These are phyloP conservation scores for Chrysochloris asiatica DNA, from an alignment of 2,113 vertebrate genomes.

Conservation along the genomic window DNA sequence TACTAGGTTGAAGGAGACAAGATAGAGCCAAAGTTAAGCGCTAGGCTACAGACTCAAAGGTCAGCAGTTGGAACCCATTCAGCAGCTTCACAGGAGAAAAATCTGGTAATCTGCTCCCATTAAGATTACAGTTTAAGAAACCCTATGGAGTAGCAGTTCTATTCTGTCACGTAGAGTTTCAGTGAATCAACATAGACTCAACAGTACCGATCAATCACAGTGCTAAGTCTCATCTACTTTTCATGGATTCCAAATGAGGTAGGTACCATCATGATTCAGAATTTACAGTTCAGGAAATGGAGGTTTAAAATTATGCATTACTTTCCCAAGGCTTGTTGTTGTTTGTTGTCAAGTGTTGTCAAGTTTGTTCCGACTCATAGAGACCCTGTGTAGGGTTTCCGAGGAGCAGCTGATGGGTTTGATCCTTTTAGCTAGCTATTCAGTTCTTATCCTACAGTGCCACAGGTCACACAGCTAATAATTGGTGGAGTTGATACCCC, in stretches of 20 bases:
- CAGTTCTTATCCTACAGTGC: too few species aligned
- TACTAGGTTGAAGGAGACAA: background rate
- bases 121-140: background rate
- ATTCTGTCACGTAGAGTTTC: background rate
- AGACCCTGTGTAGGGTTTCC: too few species aligned
- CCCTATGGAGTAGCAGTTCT: background rate
- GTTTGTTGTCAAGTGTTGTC: too few species aligned
- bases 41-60: background rate
- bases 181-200: background rate
- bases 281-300: background rate
- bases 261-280: too few species aligned
- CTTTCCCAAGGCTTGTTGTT: background rate
- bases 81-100: background rate
- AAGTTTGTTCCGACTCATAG: too few species aligned
- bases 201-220: background rate
- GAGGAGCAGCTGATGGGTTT: too few species aligned
- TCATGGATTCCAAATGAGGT: background rate
- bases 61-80: background rate
- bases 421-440: too few species aligned
- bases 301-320: background rate
- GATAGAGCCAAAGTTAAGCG: background rate
- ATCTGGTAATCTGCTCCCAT: background rate
- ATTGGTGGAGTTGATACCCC: background rate
- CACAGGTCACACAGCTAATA: background rate
- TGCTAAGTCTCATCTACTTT: background rate